Percentiles rank a stretch among this genome's conserved stretches.
phyloP scores from a whole-genome alignment of 92 coral and sea anemone species.

The Porites cylindrica region DNA sequence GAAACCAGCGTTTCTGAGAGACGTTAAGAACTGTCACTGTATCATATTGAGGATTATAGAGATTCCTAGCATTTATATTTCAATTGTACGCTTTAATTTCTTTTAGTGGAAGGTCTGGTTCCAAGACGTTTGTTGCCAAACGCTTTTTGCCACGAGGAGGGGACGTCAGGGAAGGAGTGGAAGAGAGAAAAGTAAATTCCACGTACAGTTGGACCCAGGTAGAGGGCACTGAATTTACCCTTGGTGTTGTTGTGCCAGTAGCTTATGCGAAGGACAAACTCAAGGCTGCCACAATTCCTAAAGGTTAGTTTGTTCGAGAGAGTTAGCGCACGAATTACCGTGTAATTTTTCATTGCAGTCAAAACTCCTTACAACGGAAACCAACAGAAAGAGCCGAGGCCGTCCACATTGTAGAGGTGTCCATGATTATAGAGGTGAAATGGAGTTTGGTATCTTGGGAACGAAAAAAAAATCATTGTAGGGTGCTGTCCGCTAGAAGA shows the following conservation, averaged over 20 bases:
- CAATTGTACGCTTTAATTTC: neutral
- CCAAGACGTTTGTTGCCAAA: conserved; percentile 51
- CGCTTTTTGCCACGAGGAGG: conserved; percentile 68
- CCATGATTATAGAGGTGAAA: too few species aligned
- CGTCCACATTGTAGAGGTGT: too few species aligned
- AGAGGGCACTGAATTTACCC: conserved; percentile 55
- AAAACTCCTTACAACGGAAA: too few species aligned
- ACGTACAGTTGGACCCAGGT: conserved; percentile 65
- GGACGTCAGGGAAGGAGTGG: conserved; percentile 45
- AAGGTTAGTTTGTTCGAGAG: neutral
- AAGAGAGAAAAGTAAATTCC: conserved; percentile 31
- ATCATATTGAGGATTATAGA: too few species aligned
- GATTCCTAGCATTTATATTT: too few species aligned
- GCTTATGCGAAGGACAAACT: conserved; percentile 15
- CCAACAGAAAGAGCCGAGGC: too few species aligned
- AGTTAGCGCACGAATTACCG: neutral
- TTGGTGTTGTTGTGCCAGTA: conserved; percentile 61
- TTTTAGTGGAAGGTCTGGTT: conserved; percentile 51
- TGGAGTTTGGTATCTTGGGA: too few species aligned
- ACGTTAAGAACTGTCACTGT: too few species aligned
- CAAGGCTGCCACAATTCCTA: neutral
- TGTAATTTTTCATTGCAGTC: too few species aligned
- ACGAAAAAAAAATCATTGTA: too few species aligned
- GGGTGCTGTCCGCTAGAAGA: too few species aligned
- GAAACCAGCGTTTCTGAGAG: too few species aligned